Evolutionary conservation across 2,797 vertebrate species (phyloP).

Genomic region (Momotus momota): DNA sequence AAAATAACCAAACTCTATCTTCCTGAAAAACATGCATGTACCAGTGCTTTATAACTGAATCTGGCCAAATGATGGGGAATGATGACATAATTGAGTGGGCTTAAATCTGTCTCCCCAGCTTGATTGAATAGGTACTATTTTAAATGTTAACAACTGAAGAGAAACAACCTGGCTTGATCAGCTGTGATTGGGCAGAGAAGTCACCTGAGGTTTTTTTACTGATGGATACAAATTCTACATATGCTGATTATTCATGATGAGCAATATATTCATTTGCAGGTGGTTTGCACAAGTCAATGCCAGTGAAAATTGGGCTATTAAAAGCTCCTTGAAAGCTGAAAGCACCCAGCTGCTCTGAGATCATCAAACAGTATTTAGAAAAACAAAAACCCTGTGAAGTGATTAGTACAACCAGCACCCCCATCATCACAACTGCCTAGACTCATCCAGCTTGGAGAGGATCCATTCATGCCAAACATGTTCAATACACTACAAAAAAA

Average conservation of each 20-base stretch:
- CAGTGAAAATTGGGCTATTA: neutral
- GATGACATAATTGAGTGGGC: neutral
- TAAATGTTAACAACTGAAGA: neutral
- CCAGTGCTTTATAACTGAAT: neutral
- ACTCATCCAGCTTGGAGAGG: neutral
- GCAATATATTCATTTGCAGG: neutral
- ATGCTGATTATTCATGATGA: neutral
- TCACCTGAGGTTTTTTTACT: neutral
- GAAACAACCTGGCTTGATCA: neutral
- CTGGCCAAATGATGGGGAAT: neutral
- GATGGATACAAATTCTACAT: neutral
- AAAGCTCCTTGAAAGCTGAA: constrained; percentile 28
- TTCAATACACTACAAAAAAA: neutral
- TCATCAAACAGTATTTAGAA: neutral
- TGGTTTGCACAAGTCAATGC: neutral
- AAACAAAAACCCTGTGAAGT: neutral
- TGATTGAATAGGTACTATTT: neutral
- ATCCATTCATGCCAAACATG: neutral
- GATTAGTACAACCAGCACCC: neutral
- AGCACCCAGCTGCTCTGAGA: constrained; percentile 35
- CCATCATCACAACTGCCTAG: neutral
- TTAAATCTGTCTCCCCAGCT: neutral
- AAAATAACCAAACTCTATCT: neutral
- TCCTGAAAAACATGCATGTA: neutral
- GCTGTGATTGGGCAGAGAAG: neutral